Conservation (phyloP, 2,797 vertebrate genomes). For the Morelia viridis region DNA sequence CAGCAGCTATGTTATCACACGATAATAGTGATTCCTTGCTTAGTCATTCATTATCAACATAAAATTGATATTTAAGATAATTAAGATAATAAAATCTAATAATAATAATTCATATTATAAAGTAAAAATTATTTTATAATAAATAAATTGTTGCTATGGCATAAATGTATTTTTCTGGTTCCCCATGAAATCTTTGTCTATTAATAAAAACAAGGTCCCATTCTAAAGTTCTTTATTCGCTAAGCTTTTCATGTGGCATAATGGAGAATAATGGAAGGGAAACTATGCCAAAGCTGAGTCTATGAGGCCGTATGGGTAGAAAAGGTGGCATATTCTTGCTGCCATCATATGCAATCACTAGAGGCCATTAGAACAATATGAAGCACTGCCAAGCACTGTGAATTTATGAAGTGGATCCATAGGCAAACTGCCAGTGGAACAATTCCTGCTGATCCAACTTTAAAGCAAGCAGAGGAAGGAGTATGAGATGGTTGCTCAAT, state of each 20-base stretch:
- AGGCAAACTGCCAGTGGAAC: conserved; percentile 49
- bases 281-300: conserved; percentile 40
- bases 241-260: not conserved
- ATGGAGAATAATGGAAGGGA: not conserved
- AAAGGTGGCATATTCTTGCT: conserved; percentile 56
- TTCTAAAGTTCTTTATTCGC: not conserved
- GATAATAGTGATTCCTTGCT: not conserved
- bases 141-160: not conserved
- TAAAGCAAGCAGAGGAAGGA: conserved; percentile 23
- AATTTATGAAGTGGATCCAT: conserved; percentile 46
- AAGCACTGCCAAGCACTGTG: conserved; percentile 50
- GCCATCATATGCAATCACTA: conserved; percentile 37
- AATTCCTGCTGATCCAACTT: conserved; percentile 41
- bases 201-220: not conserved
- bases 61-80: not conserved
- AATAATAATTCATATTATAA: not conserved
- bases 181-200: not conserved
- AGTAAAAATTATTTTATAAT: not conserved
- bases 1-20: not conserved
- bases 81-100: not conserved
- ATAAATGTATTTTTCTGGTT: not conserved
- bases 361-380: conserved; percentile 54
- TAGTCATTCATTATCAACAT: not conserved
- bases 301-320: conserved; percentile 44
- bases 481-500: not conserved